Percentiles rank a stretch among this genome's conserved stretches.
Evolutionary conservation across 35 echinoderm and acorn worm species (phyloP).

Genomic region (Amphiura filiformis): DNA sequence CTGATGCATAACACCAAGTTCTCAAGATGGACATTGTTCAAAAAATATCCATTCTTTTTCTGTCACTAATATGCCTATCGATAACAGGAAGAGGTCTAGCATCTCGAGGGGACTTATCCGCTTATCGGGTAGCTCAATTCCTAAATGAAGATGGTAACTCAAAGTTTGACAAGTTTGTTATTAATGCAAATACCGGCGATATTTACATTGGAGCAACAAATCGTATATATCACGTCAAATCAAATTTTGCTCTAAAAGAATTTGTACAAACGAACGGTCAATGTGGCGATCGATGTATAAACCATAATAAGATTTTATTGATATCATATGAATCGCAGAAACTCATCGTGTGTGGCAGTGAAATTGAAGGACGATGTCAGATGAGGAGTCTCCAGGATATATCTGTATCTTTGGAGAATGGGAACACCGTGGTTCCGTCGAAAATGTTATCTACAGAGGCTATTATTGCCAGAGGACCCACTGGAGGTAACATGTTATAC

Average conservation of each 20-base stretch:
- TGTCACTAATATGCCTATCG: not conserved
- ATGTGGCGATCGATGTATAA: not conserved
- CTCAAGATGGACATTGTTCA: not conserved
- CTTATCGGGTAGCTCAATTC: not conserved
- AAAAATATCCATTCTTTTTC: not conserved
- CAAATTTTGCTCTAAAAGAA: not conserved
- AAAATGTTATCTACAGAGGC: too few species aligned
- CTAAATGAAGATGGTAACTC: not conserved
- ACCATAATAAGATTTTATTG: not conserved
- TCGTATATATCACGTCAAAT: not conserved
- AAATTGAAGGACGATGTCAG: not conserved
- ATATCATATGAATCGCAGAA: not conserved
- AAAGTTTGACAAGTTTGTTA: not conserved
- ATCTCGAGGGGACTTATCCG: not conserved
- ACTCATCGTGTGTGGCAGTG: not conserved
- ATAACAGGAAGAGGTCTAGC: not conserved
- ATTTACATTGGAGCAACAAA: not conserved
- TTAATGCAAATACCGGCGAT: not conserved
- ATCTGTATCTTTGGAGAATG: not conserved
- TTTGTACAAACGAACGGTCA: not conserved
- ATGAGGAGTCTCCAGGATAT: not conserved
- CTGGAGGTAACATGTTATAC: not conserved
- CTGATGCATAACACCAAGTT: not conserved
- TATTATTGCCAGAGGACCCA: not conserved
- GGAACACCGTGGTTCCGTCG: not conserved